Percentiles rank a stretch among this genome's conserved stretches.
These are phyloP conservation scores for Neodon shergylaensis DNA, from an alignment of 2,113 vertebrate genomes.

Conservation along the genomic window DNA sequence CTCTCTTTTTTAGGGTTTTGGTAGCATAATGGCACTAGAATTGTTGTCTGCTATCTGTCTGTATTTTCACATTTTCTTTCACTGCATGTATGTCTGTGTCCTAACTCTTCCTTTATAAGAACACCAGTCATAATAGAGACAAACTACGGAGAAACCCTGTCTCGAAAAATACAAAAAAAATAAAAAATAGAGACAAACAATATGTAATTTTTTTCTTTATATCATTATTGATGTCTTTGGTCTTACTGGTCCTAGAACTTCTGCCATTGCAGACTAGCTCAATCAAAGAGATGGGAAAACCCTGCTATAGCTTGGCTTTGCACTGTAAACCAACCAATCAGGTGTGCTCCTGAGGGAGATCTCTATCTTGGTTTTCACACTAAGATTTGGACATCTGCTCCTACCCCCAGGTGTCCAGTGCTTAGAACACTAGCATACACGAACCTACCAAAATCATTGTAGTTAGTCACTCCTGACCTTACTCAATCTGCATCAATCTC, in stretches of 20 bases:
- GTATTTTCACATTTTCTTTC: background rate
- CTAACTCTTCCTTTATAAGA: background rate
- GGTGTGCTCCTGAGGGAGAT: background rate
- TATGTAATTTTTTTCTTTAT: background rate
- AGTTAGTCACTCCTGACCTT: background rate
- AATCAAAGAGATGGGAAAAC: background rate
- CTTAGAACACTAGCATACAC: background rate
- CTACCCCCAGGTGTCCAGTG: no score
- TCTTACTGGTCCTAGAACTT: background rate
- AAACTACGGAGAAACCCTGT: no score
- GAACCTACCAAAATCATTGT: background rate
- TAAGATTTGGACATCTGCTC: background rate
- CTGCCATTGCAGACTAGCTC: background rate
- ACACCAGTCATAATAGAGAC: background rate
- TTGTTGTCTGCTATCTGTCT: background rate
- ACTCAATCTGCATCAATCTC: background rate
- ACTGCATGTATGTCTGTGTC: background rate
- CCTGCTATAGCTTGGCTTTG: background rate
- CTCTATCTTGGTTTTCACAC: background rate
- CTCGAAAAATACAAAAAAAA: no score
- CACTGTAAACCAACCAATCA: background rate
- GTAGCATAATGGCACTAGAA: background rate
- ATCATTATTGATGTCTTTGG: background rate
- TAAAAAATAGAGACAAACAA: background rate
- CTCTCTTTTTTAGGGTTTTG: background rate